A percentile compares a stretch with the other conserved stretches of the same genome.
Evolutionary conservation across 2,888 invertebrate genomes (phyloP).

Genomic region (Eristalis intricaria): DNA sequence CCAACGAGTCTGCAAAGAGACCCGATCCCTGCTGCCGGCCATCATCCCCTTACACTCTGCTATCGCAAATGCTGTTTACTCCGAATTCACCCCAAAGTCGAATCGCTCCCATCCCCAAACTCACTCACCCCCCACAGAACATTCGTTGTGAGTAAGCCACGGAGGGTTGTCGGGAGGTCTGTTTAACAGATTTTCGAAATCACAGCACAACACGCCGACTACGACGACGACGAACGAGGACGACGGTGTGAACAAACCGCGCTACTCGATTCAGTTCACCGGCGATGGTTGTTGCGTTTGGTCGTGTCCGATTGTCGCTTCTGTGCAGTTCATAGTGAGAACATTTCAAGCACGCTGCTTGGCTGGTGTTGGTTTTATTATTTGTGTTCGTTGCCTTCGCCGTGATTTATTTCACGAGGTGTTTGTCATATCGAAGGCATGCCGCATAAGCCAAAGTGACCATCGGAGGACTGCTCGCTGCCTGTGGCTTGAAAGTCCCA

Average conservation of each 20-base stretch:
- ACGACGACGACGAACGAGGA: background rate
- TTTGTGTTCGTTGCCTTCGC: background rate
- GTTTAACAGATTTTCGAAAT: constrained; percentile 71
- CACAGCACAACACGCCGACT: constrained; percentile 38
- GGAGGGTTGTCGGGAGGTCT: background rate
- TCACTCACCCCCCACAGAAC: background rate
- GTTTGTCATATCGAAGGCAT: constrained; percentile 24
- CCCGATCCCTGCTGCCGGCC: background rate
- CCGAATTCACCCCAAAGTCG: background rate
- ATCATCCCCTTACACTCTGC: background rate
- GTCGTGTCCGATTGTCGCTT: constrained; percentile 35
- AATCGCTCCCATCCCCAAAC: background rate
- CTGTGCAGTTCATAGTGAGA: constrained; percentile 30
- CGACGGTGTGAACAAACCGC: constrained; percentile 47
- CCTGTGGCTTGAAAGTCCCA: constrained; percentile 21
- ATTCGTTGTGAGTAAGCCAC: background rate
- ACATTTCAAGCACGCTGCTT: constrained; percentile 35
- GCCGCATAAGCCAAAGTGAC: constrained; percentile 52
- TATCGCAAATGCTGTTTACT: background rate
- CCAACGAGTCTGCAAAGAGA: background rate
- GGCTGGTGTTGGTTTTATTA: background rate
- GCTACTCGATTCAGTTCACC: constrained; percentile 64
- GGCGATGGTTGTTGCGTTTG: constrained; percentile 69
- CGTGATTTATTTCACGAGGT: background rate
- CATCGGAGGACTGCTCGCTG: constrained; percentile 11